Evolutionary conservation across 1,140 invertebrate genomes (phyloP).

Genomic region (Aphidius gifuensis): DNA sequence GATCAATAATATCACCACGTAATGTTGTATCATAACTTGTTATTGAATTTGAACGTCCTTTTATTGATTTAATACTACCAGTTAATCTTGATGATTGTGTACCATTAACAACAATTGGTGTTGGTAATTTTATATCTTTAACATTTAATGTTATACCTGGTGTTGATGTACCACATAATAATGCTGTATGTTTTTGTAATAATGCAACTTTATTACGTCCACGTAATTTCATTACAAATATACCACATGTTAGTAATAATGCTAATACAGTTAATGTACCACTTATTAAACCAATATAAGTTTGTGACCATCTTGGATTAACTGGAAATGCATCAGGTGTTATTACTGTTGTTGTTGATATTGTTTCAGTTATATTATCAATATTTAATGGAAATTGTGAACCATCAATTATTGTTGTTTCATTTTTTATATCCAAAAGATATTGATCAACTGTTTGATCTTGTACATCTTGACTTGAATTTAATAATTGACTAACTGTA

Average conservation of each 20-base stretch:
- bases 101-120: constrained; percentile 61
- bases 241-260: constrained; percentile 65
- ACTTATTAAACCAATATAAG: constrained; percentile 77
- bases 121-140: constrained; percentile 63
- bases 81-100: constrained; percentile 47
- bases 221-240: constrained; percentile 69
- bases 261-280: constrained; percentile 73
- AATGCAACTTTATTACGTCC: constrained; percentile 67
- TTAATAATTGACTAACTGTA: no score
- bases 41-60: constrained; percentile 28
- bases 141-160: constrained; percentile 64
- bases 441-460: no score
- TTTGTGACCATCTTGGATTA: constrained; percentile 60
- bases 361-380: no score
- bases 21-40: constrained; percentile 22
- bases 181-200: constrained; percentile 67
- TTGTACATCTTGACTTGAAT: no score
- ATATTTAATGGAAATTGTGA: no score
- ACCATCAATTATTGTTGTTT: no score
- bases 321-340: constrained; percentile 64
- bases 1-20: constrained; percentile 4
- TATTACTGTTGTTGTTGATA: constrained; percentile 38
- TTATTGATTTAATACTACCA: constrained; percentile 40
- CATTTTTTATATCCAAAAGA: no score
- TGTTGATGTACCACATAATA: constrained; percentile 51